phyloP scores from a whole-genome alignment of 2,113 vertebrate genomes.

The Recurvirostra avosetta region DNA sequence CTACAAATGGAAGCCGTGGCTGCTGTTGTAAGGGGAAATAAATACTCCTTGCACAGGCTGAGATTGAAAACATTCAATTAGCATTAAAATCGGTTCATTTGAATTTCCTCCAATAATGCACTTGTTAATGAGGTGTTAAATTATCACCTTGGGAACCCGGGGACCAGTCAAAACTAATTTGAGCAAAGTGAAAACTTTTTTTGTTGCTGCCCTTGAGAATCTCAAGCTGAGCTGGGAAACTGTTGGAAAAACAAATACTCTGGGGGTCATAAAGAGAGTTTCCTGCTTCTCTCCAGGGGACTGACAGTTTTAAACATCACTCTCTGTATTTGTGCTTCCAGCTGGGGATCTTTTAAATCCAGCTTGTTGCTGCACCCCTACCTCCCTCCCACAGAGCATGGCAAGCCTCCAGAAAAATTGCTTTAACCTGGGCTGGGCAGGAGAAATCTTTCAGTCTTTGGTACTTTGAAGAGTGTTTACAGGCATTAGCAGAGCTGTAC shows the following conservation, averaged over 20 bases:
- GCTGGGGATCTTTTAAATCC: constrained; percentile 49
- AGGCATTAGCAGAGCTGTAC: not conserved
- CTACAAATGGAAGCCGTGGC: not conserved
- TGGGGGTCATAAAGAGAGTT: constrained; percentile 56
- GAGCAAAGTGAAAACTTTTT: constrained; percentile 33
- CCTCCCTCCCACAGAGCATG: not conserved
- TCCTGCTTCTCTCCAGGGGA: constrained; percentile 51
- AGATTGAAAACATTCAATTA: constrained; percentile 61
- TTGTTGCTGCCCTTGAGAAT: constrained; percentile 42
- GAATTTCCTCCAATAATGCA: constrained; percentile 65
- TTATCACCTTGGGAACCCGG: constrained; percentile 61
- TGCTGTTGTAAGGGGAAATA: not conserved
- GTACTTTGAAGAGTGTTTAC: constrained; percentile 29
- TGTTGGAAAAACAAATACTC: constrained; percentile 66
- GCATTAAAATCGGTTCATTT: constrained; percentile 56
- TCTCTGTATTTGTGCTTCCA: constrained; percentile 42
- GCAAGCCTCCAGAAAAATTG: constrained; percentile 31
- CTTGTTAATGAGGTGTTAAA: constrained; percentile 74
- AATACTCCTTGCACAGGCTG: not conserved
- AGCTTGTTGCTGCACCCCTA: constrained; percentile 3
- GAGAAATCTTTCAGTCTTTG: not conserved
- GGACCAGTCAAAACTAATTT: constrained; percentile 66
- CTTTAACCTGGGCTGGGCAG: not conserved
- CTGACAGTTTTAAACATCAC: constrained; percentile 57
- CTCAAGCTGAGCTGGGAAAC: constrained; percentile 49